Base-by-base conservation (phyloP, 2,797 vertebrate species). In the Sitta carolinensis region DNA sequence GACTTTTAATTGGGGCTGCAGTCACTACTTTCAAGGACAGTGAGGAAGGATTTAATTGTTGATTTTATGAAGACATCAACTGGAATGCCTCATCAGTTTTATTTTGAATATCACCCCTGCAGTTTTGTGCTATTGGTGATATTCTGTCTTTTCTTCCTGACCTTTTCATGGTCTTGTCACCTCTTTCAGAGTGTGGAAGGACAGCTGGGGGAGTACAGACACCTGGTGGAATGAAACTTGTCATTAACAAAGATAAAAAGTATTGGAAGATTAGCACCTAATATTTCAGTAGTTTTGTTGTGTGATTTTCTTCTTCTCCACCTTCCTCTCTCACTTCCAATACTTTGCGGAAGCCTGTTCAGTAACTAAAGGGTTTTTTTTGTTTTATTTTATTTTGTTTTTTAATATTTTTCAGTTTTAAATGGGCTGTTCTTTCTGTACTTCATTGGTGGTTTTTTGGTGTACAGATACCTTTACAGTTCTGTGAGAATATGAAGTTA, bases 1-100 rank as follows among this genome's bases (percentile, higher is more conserved):
- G 19, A 68, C 58, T 87, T 91, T 11, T 92, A 67, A 77, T 84
- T 85, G 34, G 23, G 30, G 5, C 68, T 85, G 36, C 29, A 10
- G 84, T 82, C 2, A 0, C 47, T 64, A 11, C 36, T 91, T 38
- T 70, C 57, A 59, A 57, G 77, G 74, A 78, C 36, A 59, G 3
- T 29, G 36, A 68, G n/a, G 67, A 54, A 83, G 34, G 42, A 11
- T 77, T 74, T 83, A 70, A 43, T 70, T 84, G 40, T 66, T 72
- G 30, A 11, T 54, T 93, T 94, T 85, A 40, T 74, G 69, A 77
- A 85, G 75, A 36, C 21, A 47, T 87, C 76, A 86, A 25, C 34
- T 84, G 64, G 66, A n/a, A 34, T 85, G n/a, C 70, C n/a, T 74
- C 63, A 74, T 19, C 32, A 76, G 42, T 80, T 95, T 70, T 76